Base-by-base conservation (phyloP, 2,113 vertebrate species). In the Garra rufa region DNA sequence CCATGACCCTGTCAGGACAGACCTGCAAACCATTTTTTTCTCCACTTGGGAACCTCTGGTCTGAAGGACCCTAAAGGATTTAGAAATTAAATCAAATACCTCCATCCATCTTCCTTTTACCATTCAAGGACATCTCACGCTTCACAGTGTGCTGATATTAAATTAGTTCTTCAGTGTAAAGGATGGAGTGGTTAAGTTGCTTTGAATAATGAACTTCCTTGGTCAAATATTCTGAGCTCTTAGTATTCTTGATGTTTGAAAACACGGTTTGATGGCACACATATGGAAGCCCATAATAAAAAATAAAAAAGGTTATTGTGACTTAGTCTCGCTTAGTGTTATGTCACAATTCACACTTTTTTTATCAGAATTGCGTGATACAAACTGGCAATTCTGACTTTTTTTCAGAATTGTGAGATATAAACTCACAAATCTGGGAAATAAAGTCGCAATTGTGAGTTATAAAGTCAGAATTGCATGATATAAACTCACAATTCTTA, bases 1-100 rank as follows among this genome's bases (percentile, higher is more conserved):
- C 24, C 57, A 61, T 26, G 59, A 63, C 59, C 59, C 24, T 28
- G 59, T 63, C 59, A 30, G 61, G 14, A 30, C 61, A 30, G 28
- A 19, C 1, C 15, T 67, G 26, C 4, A 9, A 52, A 15, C 28
- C 5, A 13, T 24, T 55, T 78, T n/a, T 63, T 17, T 26, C 21
- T 43, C 38, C 76, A 44, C 55, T 61, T 19, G 38, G 44, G 55
- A 78, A 73, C 11, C 2, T 21, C 34, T 59, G 52, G 52, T 41
- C 19, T 82, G 74, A 76, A 81, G 73, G 80, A 83, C 80, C 46
- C 59, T 38, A 21, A 17, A 57, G 21, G 28, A 38, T 55, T 75
- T 76, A n/a, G 14, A 19, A 78, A 78, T 57, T 86, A 85, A 86
- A 84, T 85, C 78, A 85, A 78, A 26, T 44, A 78, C 61, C n/a